A percentile compares a stretch with the other conserved stretches of the same genome.
Evolutionary conservation across 2,888 invertebrate genomes (phyloP).

Genomic region (Platycheirus rosarum): DNA sequence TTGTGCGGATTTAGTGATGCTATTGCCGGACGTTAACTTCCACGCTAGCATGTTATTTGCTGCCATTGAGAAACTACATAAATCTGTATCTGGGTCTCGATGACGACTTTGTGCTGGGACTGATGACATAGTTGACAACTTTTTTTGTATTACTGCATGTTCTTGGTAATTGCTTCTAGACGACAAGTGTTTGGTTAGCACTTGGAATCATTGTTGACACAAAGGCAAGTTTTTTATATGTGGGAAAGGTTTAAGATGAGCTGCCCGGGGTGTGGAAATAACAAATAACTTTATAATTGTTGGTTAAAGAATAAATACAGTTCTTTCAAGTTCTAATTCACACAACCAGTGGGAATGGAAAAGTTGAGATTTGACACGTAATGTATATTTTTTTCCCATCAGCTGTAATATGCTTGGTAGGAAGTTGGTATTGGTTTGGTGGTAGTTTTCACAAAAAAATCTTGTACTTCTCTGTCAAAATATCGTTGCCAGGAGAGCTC

Average conservation of each 20-base stretch:
- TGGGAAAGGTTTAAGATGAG: not conserved
- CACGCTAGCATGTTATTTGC: constrained; percentile 41
- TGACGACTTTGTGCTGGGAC: not conserved
- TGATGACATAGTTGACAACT: not conserved
- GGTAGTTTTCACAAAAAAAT: not conserved
- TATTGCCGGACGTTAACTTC: constrained; percentile 29
- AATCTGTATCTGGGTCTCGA: constrained; percentile 10
- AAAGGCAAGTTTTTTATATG: not conserved
- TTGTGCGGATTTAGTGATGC: constrained; percentile 23
- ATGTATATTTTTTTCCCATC: constrained; percentile 51
- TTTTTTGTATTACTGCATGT: constrained; percentile 36
- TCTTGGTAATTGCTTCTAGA: constrained; percentile 5
- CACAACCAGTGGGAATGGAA: constrained; percentile 45
- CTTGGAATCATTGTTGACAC: constrained; percentile 10
- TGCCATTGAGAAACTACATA: constrained; percentile 33
- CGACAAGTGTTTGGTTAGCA: constrained; percentile 14
- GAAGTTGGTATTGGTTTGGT: constrained; percentile 44
- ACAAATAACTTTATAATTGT: not conserved
- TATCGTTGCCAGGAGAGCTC: too few species aligned
- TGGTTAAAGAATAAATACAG: constrained; percentile 30
- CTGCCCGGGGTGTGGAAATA: not conserved
- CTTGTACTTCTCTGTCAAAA: not conserved
- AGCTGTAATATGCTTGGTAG: constrained; percentile 59
- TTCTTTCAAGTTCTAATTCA: too few species aligned
- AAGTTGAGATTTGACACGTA: constrained; percentile 71